phyloP scores from a whole-genome alignment of 2,113 vertebrate species.

The Okapia johnstoni region DNA sequence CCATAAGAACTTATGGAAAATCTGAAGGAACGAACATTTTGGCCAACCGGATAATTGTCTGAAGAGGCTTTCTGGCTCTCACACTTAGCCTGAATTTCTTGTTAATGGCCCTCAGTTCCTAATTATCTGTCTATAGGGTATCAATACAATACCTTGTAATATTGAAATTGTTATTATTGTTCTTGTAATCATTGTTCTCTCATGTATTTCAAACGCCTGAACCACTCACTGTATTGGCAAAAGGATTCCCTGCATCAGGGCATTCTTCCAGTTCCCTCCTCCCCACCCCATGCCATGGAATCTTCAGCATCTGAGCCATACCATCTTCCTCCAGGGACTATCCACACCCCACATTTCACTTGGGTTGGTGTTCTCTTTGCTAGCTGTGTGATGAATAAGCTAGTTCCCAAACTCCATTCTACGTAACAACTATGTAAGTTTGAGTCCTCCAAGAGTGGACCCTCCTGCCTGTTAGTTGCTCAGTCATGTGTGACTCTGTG shows the following conservation, averaged over 20 bases:
- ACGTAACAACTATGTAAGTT: background rate
- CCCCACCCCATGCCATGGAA: background rate
- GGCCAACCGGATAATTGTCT: background rate
- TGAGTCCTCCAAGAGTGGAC: background rate
- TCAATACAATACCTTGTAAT: background rate
- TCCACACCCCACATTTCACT: background rate
- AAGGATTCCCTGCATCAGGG: background rate
- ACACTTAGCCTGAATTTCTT: background rate
- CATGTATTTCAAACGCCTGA: background rate
- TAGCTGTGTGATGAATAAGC: background rate
- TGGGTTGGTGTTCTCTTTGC: background rate
- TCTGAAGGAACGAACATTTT: background rate
- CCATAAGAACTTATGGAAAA: background rate
- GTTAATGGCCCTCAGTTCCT: background rate
- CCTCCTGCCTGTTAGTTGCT: background rate
- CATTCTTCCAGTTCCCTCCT: background rate
- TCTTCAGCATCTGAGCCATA: background rate
- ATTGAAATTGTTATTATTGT: background rate
- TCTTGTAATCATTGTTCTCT: background rate
- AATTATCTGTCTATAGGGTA: background rate
- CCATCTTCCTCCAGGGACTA: background rate
- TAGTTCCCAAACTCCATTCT: background rate
- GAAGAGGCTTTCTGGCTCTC: background rate
- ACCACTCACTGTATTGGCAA: background rate
- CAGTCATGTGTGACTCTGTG: rapidly evolving